Evolutionary conservation across 2,113 vertebrate species (phyloP).

Genomic region (Shinisaurus crocodilurus): DNA sequence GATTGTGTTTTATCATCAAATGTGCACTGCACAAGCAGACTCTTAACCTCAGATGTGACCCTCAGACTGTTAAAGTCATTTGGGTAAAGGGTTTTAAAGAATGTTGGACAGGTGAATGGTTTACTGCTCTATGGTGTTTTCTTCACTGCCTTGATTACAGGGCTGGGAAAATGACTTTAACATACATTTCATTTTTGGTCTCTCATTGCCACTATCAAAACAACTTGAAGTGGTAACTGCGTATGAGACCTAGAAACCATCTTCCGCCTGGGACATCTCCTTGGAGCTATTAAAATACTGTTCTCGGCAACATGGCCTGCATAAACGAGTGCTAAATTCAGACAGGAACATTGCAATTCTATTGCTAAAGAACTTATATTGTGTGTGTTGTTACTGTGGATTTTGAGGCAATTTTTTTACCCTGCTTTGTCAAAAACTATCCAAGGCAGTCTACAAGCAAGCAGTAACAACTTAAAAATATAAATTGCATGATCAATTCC

Average conservation of each 20-base stretch:
- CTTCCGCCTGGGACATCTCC: not conserved
- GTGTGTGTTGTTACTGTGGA: not conserved
- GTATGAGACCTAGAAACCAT: conserved; percentile 28
- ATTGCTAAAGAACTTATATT: not conserved
- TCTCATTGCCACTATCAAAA: conserved; percentile 61
- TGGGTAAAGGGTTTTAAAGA: conserved; percentile 67
- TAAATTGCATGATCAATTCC: not conserved
- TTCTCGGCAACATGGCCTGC: conserved; percentile 17
- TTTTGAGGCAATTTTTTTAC: not conserved
- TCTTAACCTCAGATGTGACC: conserved; percentile 66
- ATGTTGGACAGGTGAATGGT: conserved; percentile 68
- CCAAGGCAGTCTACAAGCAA: not conserved
- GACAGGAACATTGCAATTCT: not conserved
- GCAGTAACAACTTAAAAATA: not conserved
- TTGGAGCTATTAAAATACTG: conserved; percentile 13
- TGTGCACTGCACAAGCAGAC: conserved; percentile 40
- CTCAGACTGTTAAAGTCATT: conserved; percentile 76
- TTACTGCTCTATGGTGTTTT: conserved; percentile 68
- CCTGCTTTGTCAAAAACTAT: not conserved
- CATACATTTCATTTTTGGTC: conserved; percentile 58
- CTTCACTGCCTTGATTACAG: conserved; percentile 67
- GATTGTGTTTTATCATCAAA: conserved; percentile 67
- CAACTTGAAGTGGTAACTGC: conserved; percentile 42
- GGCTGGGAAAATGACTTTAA: conserved; percentile 73
- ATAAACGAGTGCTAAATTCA: not conserved